Percentiles rank a stretch among this genome's conserved stretches.
Evolutionary conservation across 2,113 vertebrate genomes (phyloP).

Genomic region (Pipra filicauda): DNA sequence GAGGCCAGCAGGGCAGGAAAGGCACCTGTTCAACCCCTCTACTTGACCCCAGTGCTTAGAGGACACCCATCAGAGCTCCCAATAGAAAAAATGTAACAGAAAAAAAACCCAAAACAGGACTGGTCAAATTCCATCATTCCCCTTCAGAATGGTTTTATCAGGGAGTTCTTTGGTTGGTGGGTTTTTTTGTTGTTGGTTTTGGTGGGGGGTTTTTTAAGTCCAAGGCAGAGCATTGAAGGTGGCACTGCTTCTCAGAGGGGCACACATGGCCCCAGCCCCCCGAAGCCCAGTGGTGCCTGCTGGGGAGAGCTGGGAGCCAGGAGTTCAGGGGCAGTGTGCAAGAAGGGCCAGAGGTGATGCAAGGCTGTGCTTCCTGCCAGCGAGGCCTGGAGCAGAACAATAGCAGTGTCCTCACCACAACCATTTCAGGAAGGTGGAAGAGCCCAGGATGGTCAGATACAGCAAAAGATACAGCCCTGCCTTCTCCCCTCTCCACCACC

Average conservation of each 20-base stretch:
- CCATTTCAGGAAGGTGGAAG: neutral
- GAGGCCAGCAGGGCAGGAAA: neutral
- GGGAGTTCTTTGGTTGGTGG: neutral
- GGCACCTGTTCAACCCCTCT: fast-evolving
- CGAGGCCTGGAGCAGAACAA: fast-evolving
- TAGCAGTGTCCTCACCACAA: neutral
- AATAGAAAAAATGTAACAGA: neutral
- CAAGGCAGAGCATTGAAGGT: neutral
- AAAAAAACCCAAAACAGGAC: no score
- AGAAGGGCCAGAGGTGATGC: neutral
- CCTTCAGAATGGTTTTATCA: neutral
- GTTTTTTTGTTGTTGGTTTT: neutral
- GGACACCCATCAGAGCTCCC: no score
- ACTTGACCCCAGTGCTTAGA: no score
- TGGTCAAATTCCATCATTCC: neutral
- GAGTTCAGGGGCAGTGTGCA: neutral
- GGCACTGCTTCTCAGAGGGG: neutral
- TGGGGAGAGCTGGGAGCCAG: fast-evolving
- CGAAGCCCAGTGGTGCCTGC: fast-evolving
- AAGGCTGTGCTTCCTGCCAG: neutral
- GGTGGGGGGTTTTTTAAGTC: neutral
- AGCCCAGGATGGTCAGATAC: neutral
- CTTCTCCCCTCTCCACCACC: neutral
- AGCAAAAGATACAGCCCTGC: neutral
- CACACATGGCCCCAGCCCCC: fast-evolving